Base-by-base conservation (phyloP, 2,888 invertebrate genomes). In the Lithosia quadra region DNA sequence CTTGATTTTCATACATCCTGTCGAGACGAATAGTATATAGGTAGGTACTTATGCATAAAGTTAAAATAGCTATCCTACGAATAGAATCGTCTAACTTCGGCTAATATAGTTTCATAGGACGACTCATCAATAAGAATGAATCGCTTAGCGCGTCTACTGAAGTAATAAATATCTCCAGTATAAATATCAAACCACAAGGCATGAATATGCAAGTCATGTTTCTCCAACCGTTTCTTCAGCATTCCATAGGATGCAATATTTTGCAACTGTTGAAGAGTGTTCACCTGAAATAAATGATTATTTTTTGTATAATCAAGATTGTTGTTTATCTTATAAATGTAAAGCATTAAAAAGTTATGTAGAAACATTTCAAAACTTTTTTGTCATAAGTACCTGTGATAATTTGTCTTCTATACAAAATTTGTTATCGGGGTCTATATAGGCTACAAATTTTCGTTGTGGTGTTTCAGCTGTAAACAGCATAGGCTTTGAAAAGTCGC, bases 181-280 rank as follows among this genome's bases (percentile, higher is more conserved):
- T 99, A 99, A 88, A 99, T 98, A 89, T 99, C 99, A 89, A 99
- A 99, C 99, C 99, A 99, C 55, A 99, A 94, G 0, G 99, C 99
- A 85, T 98, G 99, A 77, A 99, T 97, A 84, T 98, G 98, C 57
- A 99, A 95, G 87, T 98, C 96, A 81, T 98, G 97, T 58, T 96
- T 96, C 88, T 98, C 97, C 21, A 99, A 93, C 1, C 98, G 96
- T 74, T 96, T 96, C 85, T 97, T 97, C 53, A 99, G 92, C 93
- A 99, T 98, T 56, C 98, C 98, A 87, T 99, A 99, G 18, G 98
- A 98, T 3, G 98, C 98, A 61, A 99, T 96, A 89, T 99, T 99
- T 89, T 99, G 98, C 75, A 99, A 92, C 90, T 99, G 99, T 86
- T 99, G 98, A 55, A 99, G 94, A 9, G 98, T 98, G 85, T 99